phyloP scores from a whole-genome alignment of 2,888 invertebrate species.

The Coelinius sp. region DNA sequence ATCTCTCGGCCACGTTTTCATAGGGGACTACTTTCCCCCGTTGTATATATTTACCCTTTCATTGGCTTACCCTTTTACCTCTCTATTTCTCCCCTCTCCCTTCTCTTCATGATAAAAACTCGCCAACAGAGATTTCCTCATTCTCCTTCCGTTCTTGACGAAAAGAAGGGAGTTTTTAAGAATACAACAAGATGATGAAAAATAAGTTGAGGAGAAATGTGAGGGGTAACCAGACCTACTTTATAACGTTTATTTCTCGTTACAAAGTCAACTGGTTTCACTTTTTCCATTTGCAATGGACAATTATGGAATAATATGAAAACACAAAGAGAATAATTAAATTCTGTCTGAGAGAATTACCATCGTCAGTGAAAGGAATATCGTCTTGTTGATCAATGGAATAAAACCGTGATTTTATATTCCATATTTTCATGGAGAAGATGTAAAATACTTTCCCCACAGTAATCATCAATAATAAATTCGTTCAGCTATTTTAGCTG shows the following conservation, averaged over 20 bases:
- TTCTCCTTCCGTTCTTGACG: background rate
- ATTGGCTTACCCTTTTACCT: conserved; percentile 32
- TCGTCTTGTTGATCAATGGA: conserved; percentile 4
- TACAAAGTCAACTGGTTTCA: conserved; percentile 25
- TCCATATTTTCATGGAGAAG: too few relatives aligned
- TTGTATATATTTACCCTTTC: conserved; percentile 45
- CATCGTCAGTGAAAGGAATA: background rate
- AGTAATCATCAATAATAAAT: too few relatives aligned
- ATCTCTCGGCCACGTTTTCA: conserved; percentile 41
- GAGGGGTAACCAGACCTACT: conserved; percentile 9
- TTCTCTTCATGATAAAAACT: background rate
- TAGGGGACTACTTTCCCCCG: conserved; percentile 9
- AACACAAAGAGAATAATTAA: conserved; percentile 4
- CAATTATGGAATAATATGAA: background rate
- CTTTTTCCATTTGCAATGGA: conserved; percentile 29
- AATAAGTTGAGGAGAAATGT: conserved; percentile 17
- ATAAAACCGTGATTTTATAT: background rate
- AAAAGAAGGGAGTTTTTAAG: background rate
- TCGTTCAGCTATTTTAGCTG: too few relatives aligned
- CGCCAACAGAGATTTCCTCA: conserved; percentile 13
- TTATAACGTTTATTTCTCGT: conserved; percentile 35
- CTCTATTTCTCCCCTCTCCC: background rate
- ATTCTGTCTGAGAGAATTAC: background rate
- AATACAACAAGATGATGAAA: conserved; percentile 18
- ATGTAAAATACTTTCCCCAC: too few relatives aligned